Evolutionary conservation across 2,888 invertebrate species (phyloP), one percentile per base, ranked within the genome.

Genomic region (Flexamia atlantica): DNA sequence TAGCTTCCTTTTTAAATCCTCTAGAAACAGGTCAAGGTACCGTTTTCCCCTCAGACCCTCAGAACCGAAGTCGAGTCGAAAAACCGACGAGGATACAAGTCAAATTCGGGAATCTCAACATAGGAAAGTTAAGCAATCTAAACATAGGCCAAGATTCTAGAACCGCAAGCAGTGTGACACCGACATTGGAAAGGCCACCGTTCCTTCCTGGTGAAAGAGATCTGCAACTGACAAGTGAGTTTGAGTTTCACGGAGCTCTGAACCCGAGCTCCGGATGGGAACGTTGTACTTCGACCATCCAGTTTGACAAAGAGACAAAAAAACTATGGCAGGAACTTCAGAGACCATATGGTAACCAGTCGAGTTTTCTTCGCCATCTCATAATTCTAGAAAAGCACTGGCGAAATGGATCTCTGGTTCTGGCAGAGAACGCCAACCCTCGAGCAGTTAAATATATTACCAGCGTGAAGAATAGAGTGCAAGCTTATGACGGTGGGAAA

Each of bases 271-370:
- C 96, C 88, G 96, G 96, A 0, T 97, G 97, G 96, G 96, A 96
- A 87, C 95, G 95, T 85, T 95, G 96, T 87, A 93, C 93, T 86
- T 93, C 95, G 0, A 93, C 94, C 87, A 94, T 97, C 81, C 96
- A 97, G 88, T 97, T 96, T 86, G 97, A 97, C 88, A 91, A 93
- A 17, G 95, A 96, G n/a, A 97, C 96, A 0, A 95, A 95, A 84
- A 92, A 93, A 7, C 91, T 97, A 1, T 97, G 96, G 96, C 94
- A 95, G 85, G 95, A 96, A 87, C 89, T 97, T 53, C 96, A 97
- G 88, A 94, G 96, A 89, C 97, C 97, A 0, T 97, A 97, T 87
- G 97, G 97, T 2, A 97, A 96, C 89, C 96, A 96, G 88, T 96
- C 96, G 64, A 96, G 96, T 86, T 97, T 97, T 89, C 90, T 97